Evolutionary conservation across 2,888 invertebrate species (phyloP), one percentile per base, ranked within the genome.

Genomic region (Epicampocera succincta): DNA sequence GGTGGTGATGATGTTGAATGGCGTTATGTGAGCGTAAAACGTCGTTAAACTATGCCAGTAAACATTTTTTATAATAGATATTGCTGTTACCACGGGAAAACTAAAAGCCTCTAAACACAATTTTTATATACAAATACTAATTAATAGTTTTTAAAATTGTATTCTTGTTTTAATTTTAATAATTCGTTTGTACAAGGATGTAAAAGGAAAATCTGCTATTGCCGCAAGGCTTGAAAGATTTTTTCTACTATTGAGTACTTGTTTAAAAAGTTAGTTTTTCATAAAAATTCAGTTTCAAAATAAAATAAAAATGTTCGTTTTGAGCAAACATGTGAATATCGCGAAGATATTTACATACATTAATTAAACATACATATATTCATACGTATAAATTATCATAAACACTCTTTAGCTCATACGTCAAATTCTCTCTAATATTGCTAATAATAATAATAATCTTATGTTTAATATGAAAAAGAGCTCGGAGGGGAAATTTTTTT

Each of bases 1-100:
- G 88, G 92, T 63, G 88, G 91, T 0, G 93, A 93, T 85, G 93
- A 92, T 83, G 93, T 92, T 17, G 93, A 93, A 79, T 93, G 94
- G 94, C n/a, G n/a, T n/a, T n/a, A n/a, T n/a, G 93, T 93, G 61
- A 91, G 91, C 72, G 93, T 93, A 61, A 92, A 92, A 76, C 91
- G 93, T 73, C 93, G 93, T 88, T 91, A 78, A 80, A 48, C 21
- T 12, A n/a, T 25, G 25, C n/a, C 17, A 1, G 5, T 19, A 19
- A 52, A 13, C 29, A 13, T 44, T 42, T 56, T 17, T 73, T 60
- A 40, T 76, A 71, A 74, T 74, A 9, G 50, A 65, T 44, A 44
- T 71, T 60, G 65, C 75, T 73, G 42, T 46, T 72, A 80, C 46
- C 29, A 44, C 15, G 25, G 74, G 50, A 73, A 66, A 72, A 74